phyloP scores from a whole-genome alignment of 2,888 invertebrate genomes.

The Ecdyonurus torrentis region DNA sequence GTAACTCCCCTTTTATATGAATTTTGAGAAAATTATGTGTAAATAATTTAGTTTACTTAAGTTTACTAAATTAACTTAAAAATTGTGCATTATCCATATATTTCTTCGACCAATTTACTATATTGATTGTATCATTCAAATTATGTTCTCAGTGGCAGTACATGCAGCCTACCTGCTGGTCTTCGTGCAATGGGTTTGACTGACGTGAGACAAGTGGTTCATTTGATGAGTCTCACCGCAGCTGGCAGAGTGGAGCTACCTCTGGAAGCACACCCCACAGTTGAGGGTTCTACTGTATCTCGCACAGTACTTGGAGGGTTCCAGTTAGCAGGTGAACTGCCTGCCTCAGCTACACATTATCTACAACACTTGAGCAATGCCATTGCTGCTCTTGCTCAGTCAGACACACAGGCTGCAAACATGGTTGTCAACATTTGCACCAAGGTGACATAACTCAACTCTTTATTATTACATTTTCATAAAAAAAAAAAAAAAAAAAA shows the following conservation, averaged over 20 bases:
- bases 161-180: conserved; percentile 28
- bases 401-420: conserved; percentile 34
- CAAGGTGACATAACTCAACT: conserved; percentile 21
- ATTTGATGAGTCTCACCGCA: conserved; percentile 40
- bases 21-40: neutral
- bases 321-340: conserved; percentile 4
- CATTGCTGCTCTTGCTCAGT: conserved; percentile 35
- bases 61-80: neutral
- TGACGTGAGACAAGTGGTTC: conserved; percentile 38
- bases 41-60: neutral
- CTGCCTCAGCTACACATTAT: conserved; percentile 7
- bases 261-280: conserved; percentile 10
- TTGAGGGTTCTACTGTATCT: neutral
- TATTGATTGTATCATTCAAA: too few species aligned
- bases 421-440: conserved; percentile 39
- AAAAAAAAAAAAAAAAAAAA: too few species aligned
- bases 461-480: too few species aligned
- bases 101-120: too few species aligned
- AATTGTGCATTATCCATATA: neutral
- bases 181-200: conserved; percentile 33
- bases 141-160: conserved; percentile 25
- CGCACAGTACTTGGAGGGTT: neutral
- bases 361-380: conserved; percentile 23
- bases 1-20: conserved; percentile 14
- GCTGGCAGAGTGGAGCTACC: conserved; percentile 32